Evolutionary conservation across 2,113 vertebrate genomes (phyloP).

Genomic region (Balaeniceps rex): DNA sequence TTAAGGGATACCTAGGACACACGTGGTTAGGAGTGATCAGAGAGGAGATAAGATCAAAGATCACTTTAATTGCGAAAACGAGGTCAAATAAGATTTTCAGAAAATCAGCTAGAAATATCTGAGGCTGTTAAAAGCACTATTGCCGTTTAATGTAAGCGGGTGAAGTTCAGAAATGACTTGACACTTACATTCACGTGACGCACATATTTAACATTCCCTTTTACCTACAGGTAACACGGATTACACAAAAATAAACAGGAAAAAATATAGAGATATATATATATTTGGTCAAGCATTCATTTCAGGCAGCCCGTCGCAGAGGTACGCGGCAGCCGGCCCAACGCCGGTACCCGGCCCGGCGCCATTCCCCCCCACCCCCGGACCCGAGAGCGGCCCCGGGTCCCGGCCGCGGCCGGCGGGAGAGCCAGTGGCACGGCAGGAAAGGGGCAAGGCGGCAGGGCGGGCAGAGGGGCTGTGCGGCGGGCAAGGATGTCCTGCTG

Average conservation of each 20-base stretch:
- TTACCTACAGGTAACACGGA: constrained; percentile 24
- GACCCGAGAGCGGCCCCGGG: too few relatives aligned
- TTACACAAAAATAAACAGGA: constrained; percentile 34
- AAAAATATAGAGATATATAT: background rate
- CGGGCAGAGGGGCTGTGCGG: background rate
- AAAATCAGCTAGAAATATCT: constrained; percentile 23
- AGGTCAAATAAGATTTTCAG: constrained; percentile 21
- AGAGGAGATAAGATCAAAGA: constrained; percentile 8
- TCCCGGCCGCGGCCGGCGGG: too few relatives aligned
- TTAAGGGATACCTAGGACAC: background rate
- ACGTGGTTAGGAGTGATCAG: background rate
- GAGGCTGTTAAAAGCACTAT: constrained; percentile 26
- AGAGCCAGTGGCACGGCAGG: background rate
- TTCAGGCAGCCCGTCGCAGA: background rate
- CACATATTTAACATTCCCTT: constrained; percentile 54
- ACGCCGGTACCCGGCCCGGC: background rate
- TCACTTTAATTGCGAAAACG: constrained; percentile 58
- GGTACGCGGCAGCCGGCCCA: background rate
- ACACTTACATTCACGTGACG: constrained; percentile 59
- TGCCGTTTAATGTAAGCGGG: constrained; percentile 31
- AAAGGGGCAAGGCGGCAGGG: background rate
- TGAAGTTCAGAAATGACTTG: constrained; percentile 6
- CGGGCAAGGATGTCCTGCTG: background rate
- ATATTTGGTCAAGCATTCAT: constrained; percentile 49
- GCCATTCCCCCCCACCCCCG: too few relatives aligned